phyloP scores from a whole-genome alignment of 2,113 vertebrate genomes.

The Pseudorectes ferrugineus region DNA sequence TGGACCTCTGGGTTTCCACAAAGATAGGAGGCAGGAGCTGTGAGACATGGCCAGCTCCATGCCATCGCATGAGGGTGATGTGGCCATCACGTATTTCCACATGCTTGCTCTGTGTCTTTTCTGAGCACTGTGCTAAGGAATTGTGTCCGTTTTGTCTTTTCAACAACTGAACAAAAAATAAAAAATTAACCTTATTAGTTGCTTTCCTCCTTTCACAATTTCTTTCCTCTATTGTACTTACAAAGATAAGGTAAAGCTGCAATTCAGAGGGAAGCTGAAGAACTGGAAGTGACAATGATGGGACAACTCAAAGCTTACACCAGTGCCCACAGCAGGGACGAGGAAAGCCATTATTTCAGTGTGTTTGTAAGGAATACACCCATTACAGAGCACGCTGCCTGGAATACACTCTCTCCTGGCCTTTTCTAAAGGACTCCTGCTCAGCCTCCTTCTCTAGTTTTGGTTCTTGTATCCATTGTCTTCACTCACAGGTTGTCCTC shows the following conservation, averaged over 20 bases:
- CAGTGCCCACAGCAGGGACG: neutral
- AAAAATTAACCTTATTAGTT: neutral
- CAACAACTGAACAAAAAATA: neutral
- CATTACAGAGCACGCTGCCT: rapidly evolving
- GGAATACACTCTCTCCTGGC: neutral
- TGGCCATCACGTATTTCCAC: rapidly evolving
- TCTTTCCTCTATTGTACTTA: neutral
- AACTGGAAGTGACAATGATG: neutral
- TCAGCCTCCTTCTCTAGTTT: neutral
- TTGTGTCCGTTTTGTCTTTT: neutral
- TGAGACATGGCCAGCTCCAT: rapidly evolving
- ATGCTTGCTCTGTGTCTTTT: neutral
- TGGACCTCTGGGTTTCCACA: neutral
- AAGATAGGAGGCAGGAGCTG: neutral
- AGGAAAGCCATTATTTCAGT: neutral
- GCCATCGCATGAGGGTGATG: too few species aligned
- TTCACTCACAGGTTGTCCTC: neutral
- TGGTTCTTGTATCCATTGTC: neutral
- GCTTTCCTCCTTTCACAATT: neutral
- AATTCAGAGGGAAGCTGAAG: neutral
- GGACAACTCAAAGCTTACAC: neutral
- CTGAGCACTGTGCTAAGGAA: neutral
- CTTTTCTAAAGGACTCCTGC: neutral
- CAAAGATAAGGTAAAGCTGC: neutral
- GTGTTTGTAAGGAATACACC: neutral